A percentile compares a stretch with the other conserved stretches of the same genome.
These are phyloP conservation scores for Mayetiola destructor DNA, from an alignment of 2,888 invertebrate species.

Conservation along the genomic window DNA sequence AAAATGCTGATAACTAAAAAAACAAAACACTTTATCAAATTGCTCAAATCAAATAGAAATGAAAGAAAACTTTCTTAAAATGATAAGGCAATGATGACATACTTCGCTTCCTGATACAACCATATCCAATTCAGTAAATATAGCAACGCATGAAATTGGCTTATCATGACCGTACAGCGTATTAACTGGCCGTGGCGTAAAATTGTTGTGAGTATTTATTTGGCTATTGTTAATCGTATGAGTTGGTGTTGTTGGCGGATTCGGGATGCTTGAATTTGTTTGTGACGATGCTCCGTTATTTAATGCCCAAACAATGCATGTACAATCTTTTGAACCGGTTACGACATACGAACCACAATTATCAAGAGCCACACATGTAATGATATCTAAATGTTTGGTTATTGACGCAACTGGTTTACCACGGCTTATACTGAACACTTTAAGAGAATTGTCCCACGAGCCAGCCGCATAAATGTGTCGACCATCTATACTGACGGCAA, in stretches of 20 bases:
- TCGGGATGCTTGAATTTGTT: constrained; percentile 22
- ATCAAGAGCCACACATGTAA: constrained; percentile 45
- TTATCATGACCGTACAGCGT: constrained; percentile 46
- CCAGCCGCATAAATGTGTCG: constrained; percentile 44
- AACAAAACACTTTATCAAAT: too few relatives aligned
- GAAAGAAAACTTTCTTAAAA: background rate
- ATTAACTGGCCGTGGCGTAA: constrained; percentile 37
- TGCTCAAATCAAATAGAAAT: too few relatives aligned
- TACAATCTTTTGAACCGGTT: constrained; percentile 46
- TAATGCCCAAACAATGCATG: constrained; percentile 47
- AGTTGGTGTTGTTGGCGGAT: constrained; percentile 25
- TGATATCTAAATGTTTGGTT: constrained; percentile 41
- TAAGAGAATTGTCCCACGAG: constrained; percentile 47
- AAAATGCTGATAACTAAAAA: constrained; percentile 1
- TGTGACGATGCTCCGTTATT: constrained; percentile 25
- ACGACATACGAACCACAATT: constrained; percentile 44
- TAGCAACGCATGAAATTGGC: constrained; percentile 43
- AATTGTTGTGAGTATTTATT: constrained; percentile 29
- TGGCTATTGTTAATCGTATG: constrained; percentile 19
- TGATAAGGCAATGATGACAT: constrained; percentile 13
- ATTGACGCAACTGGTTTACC: constrained; percentile 40
- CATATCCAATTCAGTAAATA: constrained; percentile 45
- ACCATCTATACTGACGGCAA: constrained; percentile 45
- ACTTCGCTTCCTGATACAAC: constrained; percentile 47
- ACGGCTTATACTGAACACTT: constrained; percentile 41